phyloP scores from a whole-genome alignment of 1,140 invertebrate genomes.

The Halotydeus destructor region DNA sequence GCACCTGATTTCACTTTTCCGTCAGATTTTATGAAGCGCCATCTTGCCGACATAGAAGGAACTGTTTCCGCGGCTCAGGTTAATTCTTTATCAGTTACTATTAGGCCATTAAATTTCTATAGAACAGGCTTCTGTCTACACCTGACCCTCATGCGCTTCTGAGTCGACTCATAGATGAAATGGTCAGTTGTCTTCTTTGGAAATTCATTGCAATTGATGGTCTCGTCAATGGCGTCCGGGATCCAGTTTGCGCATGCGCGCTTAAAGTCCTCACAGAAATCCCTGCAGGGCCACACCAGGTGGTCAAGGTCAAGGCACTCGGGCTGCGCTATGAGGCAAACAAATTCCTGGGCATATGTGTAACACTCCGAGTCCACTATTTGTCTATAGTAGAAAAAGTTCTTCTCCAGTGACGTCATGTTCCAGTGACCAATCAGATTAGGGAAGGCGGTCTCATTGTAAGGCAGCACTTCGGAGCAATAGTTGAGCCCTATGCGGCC shows the following conservation, averaged over 20 bases:
- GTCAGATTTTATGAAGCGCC: too few species aligned
- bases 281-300: slow-evolving; percentile 47
- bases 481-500: slow-evolving; percentile 39
- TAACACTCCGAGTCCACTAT: slow-evolving; percentile 69
- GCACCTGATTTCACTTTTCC: too few species aligned
- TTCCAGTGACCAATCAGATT: slow-evolving; percentile 45
- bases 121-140: too few species aligned
- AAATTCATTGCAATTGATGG: slow-evolving; percentile 52
- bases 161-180: too few species aligned
- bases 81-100: too few species aligned
- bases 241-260: slow-evolving; percentile 51
- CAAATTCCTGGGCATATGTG: slow-evolving; percentile 55
- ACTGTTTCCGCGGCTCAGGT: too few species aligned
- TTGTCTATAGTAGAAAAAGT: slow-evolving; percentile 56
- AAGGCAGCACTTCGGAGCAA: slow-evolving; percentile 38
- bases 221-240: slow-evolving; percentile 39
- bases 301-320: slow-evolving; percentile 37
- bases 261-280: slow-evolving; percentile 65
- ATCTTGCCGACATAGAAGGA: too few species aligned
- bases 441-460: slow-evolving; percentile 61
- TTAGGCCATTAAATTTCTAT: too few species aligned
- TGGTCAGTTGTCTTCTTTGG: slow-evolving; percentile 52
- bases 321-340: slow-evolving; percentile 62
- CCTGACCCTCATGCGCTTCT: too few species aligned
- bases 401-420: slow-evolving; percentile 41